phyloP scores from a whole-genome alignment of 2,797 vertebrate genomes.

The Argyrosomus regius region DNA sequence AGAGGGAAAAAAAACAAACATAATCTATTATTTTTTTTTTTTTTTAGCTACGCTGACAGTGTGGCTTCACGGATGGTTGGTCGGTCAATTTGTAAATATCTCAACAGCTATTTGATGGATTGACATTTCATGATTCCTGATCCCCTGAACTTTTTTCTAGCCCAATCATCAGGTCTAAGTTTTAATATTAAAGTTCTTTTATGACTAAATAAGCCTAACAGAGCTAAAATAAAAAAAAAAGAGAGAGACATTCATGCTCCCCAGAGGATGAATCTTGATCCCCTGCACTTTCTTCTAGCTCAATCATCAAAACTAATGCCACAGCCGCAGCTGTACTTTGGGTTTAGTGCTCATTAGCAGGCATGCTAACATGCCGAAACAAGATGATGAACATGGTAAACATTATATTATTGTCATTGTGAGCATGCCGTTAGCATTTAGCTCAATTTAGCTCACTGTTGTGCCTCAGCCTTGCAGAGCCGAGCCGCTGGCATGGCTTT shows the following conservation, averaged over 20 bases:
- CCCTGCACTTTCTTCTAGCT: too few relatives aligned
- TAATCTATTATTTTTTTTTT: neutral
- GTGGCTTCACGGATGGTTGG: neutral
- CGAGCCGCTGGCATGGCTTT: neutral
- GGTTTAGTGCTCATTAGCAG: conserved; percentile 2
- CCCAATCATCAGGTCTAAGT: too few relatives aligned
- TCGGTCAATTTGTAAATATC: neutral
- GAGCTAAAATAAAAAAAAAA: too few relatives aligned
- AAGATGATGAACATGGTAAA: neutral
- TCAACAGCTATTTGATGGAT: neutral
- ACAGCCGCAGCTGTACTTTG: neutral
- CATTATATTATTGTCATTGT: neutral
- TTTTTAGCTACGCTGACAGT: neutral
- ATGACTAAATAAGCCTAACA: too few relatives aligned
- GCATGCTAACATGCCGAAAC: neutral
- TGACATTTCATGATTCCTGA: neutral
- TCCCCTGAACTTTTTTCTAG: too few relatives aligned
- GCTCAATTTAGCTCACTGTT: neutral
- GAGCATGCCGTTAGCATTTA: neutral
- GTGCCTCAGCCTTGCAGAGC: neutral
- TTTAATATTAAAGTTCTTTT: too few relatives aligned
- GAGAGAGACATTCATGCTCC: neutral
- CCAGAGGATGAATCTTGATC: neutral
- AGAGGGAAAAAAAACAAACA: neutral
- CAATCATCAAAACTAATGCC: too few relatives aligned